phyloP scores from a whole-genome alignment of 2,797 vertebrate species.

The Anniella stebbinsi region DNA sequence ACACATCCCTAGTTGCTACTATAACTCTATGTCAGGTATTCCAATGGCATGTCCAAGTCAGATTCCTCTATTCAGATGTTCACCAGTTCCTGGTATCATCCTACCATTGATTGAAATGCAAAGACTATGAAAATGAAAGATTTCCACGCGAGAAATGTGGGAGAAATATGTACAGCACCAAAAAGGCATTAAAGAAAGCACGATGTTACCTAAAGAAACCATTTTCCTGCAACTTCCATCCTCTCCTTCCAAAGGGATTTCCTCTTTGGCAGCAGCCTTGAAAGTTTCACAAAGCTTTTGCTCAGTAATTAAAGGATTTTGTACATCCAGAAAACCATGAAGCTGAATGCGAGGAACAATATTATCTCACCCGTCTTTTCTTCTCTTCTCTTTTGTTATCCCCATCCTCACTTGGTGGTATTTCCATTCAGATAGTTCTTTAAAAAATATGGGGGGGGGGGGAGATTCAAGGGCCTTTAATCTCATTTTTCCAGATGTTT shows the following conservation, averaged over 20 bases:
- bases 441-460: not conserved
- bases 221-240: not conserved
- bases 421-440: not conserved
- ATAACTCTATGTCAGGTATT: not conserved
- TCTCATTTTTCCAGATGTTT: conserved; percentile 45
- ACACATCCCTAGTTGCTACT: too few relatives aligned
- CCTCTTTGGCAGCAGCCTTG: not conserved
- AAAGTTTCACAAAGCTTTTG: not conserved
- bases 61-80: not conserved
- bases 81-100: not conserved
- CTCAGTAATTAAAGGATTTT: not conserved
- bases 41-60: too few relatives aligned
- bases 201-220: not conserved
- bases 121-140: not conserved
- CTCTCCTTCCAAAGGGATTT: not conserved
- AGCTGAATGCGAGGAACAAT: conserved; percentile 11
- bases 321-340: not conserved
- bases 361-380: not conserved
- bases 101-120: not conserved
- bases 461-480: not conserved
- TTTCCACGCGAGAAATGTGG: not conserved
- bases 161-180: not conserved
- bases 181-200: not conserved
- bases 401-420: not conserved
- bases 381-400: not conserved